Percentiles rank a stretch among this genome's conserved stretches.
phyloP scores from a whole-genome alignment of 2,888 invertebrate genomes.

The Diarsia dahlii region DNA sequence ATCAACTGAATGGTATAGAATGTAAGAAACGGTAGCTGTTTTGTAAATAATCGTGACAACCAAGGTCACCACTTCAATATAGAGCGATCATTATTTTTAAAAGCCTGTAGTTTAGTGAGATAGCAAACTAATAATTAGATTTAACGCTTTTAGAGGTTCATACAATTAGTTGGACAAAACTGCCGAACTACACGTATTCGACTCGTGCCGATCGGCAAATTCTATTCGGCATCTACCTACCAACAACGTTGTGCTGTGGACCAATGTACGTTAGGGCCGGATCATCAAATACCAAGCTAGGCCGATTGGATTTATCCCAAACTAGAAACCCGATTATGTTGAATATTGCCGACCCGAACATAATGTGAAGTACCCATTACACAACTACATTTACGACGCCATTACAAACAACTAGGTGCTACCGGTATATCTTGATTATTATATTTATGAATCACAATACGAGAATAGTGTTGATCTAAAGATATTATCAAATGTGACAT shows the following conservation, averaged over 20 bases:
- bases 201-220: background rate
- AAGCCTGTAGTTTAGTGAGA: slow-evolving; percentile 39
- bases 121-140: slow-evolving; percentile 46
- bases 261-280: background rate
- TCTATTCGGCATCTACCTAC: background rate
- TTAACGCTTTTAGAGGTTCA: slow-evolving; percentile 17
- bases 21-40: slow-evolving; percentile 48
- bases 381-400: slow-evolving; percentile 61
- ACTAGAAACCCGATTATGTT: background rate
- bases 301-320: background rate
- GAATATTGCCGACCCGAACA: background rate
- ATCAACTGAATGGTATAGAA: slow-evolving; percentile 55
- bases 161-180: background rate
- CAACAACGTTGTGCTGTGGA: no score
- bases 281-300: background rate
- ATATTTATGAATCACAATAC: slow-evolving; percentile 73
- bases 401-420: slow-evolving; percentile 69
- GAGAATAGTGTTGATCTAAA: slow-evolving; percentile 72
- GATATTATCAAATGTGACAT: slow-evolving; percentile 69
- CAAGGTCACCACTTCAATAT: slow-evolving; percentile 54
- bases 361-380: background rate
- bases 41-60: slow-evolving; percentile 49
- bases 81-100: slow-evolving; percentile 56
- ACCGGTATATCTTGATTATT: slow-evolving; percentile 57
- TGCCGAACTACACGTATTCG: background rate